phyloP scores from a whole-genome alignment of 2,888 invertebrate species.

The Tanypteryx hageni region DNA sequence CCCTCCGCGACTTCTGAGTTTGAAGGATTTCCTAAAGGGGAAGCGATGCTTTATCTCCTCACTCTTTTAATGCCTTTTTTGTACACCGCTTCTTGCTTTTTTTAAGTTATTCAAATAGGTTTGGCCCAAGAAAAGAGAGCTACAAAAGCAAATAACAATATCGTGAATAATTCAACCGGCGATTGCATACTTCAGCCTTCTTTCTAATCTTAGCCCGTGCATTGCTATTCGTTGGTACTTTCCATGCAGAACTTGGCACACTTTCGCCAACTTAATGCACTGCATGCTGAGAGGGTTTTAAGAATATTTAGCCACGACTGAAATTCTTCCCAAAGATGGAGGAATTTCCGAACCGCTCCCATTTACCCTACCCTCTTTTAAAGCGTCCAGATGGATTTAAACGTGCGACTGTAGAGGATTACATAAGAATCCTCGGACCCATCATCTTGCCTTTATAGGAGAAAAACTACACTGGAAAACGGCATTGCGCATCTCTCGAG shows the following conservation, averaged over 20 bases:
- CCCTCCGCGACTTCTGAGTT: not conserved
- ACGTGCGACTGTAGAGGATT: too few species aligned
- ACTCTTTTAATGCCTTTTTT: not conserved
- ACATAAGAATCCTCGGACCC: too few species aligned
- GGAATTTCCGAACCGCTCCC: not conserved
- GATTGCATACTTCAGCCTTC: conserved; percentile 21
- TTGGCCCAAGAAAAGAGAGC: not conserved
- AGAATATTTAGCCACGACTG: conserved; percentile 10
- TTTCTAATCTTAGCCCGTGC: conserved; percentile 27
- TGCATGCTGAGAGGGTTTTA: conserved; percentile 29
- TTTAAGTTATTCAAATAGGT: not conserved
- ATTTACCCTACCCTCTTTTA: not conserved
- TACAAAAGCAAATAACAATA: not conserved
- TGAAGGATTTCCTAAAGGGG: not conserved
- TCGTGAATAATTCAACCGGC: not conserved
- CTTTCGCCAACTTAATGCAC: conserved; percentile 19
- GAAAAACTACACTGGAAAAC: too few species aligned
- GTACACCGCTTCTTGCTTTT: not conserved
- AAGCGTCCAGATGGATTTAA: too few species aligned
- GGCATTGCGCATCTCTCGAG: too few species aligned
- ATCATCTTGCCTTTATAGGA: too few species aligned
- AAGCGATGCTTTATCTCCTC: not conserved
- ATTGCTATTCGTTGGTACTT: conserved; percentile 29
- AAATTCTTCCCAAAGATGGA: not conserved
- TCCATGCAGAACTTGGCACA: conserved; percentile 21